phyloP scores from a whole-genome alignment of 1,140 invertebrate species.

The Drosophila rufa region DNA sequence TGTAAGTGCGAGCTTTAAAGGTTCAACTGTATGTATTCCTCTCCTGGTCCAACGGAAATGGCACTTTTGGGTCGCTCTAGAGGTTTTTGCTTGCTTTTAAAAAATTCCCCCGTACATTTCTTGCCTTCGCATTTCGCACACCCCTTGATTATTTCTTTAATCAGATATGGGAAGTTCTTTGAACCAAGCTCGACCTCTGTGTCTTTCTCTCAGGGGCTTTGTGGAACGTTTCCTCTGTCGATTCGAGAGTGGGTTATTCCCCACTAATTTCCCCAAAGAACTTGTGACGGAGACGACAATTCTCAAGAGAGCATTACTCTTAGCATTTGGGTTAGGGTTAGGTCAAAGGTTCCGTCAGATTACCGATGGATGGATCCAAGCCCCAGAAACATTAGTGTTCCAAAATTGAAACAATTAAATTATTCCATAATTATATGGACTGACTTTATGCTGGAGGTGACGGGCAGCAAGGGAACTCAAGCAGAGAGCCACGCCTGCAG shows the following conservation, averaged over 20 bases:
- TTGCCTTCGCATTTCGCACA: slow-evolving; percentile 23
- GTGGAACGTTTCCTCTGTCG: slow-evolving; percentile 18
- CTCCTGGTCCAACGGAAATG: slow-evolving; percentile 59
- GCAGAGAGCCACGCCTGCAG: slow-evolving; percentile 50
- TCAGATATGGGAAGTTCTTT: slow-evolving; percentile 49
- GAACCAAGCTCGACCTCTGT: slow-evolving; percentile 34
- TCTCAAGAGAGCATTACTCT: slow-evolving; percentile 16
- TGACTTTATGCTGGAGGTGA: slow-evolving; percentile 7
- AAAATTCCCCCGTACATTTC: not conserved
- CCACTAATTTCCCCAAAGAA: slow-evolving; percentile 55
- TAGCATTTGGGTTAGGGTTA: slow-evolving; percentile 12
- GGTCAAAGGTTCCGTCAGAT: slow-evolving; percentile 45
- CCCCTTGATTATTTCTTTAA: slow-evolving; percentile 45
- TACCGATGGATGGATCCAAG: slow-evolving; percentile 35
- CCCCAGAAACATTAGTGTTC: slow-evolving; percentile 28
- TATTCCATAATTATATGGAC: slow-evolving; percentile 62
- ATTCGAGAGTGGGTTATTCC: slow-evolving; percentile 32
- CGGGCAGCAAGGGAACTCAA: slow-evolving; percentile 3
- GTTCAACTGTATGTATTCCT: slow-evolving; percentile 13
- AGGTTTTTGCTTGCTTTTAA: slow-evolving; percentile 43
- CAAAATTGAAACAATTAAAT: slow-evolving; percentile 73
- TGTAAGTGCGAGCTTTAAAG: not conserved
- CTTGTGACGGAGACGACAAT: slow-evolving; percentile 15
- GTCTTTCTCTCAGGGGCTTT: slow-evolving; percentile 28
- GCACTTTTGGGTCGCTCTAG: slow-evolving; percentile 54